Evolutionary conservation across 1,140 invertebrate genomes (phyloP).

Genomic region (Drosophila busckii): DNA sequence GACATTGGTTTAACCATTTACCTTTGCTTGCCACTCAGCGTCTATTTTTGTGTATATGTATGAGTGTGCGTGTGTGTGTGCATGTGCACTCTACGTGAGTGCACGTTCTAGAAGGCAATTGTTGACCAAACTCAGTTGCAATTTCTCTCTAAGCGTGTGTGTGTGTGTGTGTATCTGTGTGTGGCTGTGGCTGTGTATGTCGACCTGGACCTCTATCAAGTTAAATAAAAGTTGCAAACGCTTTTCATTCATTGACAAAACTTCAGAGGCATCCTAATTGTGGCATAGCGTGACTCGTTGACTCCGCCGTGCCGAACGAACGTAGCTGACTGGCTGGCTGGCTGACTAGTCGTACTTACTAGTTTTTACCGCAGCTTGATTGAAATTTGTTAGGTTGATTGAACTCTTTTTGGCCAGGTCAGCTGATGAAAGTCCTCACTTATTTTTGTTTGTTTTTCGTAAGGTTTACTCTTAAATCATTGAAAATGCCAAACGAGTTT

Average conservation of each 20-base stretch:
- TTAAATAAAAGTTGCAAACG: constrained; percentile 69
- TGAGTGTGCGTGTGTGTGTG: neutral
- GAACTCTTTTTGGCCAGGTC: constrained; percentile 44
- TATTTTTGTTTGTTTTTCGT: constrained; percentile 6
- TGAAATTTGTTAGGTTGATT: constrained; percentile 67
- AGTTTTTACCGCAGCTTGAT: constrained; percentile 57
- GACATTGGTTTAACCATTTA: constrained; percentile 25
- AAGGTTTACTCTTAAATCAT: constrained; percentile 32
- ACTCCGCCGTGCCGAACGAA: neutral
- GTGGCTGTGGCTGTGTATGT: constrained; percentile 6
- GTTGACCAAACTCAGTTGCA: constrained; percentile 47
- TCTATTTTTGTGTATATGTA: constrained; percentile 7
- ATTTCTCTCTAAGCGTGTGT: neutral
- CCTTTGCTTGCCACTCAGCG: constrained; percentile 7
- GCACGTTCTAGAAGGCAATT: constrained; percentile 45
- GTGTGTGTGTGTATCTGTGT: constrained; percentile 8
- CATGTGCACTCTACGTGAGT: constrained; percentile 42
- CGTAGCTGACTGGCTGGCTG: no score
- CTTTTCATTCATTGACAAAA: constrained; percentile 69
- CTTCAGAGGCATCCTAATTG: constrained; percentile 65
- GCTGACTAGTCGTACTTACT: no score
- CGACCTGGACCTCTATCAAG: constrained; percentile 36
- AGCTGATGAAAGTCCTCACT: constrained; percentile 16
- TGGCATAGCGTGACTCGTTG: constrained; percentile 53
- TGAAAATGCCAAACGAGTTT: constrained; percentile 42